Percentiles rank a stretch among this genome's conserved stretches.
phyloP scores from a whole-genome alignment of 2,888 invertebrate genomes.

The Brenthis daphne region DNA sequence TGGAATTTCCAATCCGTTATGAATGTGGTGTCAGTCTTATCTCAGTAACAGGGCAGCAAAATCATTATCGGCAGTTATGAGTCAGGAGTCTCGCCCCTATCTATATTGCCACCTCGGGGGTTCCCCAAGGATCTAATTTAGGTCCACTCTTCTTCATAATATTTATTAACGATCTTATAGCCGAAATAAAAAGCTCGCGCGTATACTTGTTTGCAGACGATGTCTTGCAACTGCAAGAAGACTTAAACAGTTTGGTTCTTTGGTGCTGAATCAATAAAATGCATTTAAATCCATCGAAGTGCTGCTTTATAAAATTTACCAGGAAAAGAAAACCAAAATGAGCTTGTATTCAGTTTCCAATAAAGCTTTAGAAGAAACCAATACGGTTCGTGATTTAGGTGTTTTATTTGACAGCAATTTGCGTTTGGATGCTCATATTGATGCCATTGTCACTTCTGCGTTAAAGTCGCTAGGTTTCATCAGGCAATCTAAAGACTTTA shows the following conservation, averaged over 20 bases:
- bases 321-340: constrained; percentile 1
- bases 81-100: not conserved
- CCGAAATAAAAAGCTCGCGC: not conserved
- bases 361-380: not conserved
- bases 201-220: constrained; percentile 8
- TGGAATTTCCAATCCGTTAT: constrained; percentile 2
- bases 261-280: too few species aligned
- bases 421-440: not conserved
- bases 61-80: not conserved
- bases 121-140: not conserved
- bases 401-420: constrained; percentile 2
- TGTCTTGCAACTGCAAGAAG: too few species aligned
- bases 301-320: not conserved
- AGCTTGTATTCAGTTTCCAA: not conserved
- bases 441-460: not conserved
- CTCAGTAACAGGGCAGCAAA: not conserved
- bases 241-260: too few species aligned
- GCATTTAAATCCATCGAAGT: too few species aligned
- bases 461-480: constrained; percentile 12
- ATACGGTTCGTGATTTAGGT: constrained; percentile 11
- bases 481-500: constrained; percentile 11
- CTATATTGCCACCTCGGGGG: constrained; percentile 4
- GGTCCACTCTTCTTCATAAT: not conserved
- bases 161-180: constrained; percentile 4
- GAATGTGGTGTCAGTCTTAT: constrained; percentile 10